phyloP scores from a whole-genome alignment of 2,797 vertebrate species.

The Ptychobarbus kaznakovi region DNA sequence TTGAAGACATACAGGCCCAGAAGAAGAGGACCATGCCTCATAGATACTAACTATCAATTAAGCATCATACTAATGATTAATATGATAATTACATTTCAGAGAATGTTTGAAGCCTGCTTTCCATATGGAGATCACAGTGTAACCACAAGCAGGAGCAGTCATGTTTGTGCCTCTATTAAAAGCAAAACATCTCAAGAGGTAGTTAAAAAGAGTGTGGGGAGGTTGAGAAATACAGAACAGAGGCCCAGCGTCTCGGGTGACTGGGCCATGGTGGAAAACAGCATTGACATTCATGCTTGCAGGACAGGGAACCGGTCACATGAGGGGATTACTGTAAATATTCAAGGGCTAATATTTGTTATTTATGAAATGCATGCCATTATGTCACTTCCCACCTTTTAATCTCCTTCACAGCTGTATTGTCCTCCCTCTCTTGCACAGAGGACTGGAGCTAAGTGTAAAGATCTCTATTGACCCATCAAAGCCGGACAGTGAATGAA shows the following conservation, averaged over 20 bases:
- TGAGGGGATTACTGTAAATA: slow-evolving; percentile 32
- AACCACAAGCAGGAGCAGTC: slow-evolving; percentile 7
- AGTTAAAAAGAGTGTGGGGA: slow-evolving; percentile 1
- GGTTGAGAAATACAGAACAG: slow-evolving; percentile 32
- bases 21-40: background rate
- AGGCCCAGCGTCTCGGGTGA: slow-evolving; percentile 17
- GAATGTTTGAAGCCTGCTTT: background rate
- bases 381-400: slow-evolving; percentile 10
- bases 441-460: slow-evolving; percentile 27
- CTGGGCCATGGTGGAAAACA: slow-evolving; percentile 13
- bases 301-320: slow-evolving; percentile 9
- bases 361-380: background rate
- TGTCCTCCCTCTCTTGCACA: background rate
- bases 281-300: slow-evolving; percentile 16
- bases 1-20: background rate
- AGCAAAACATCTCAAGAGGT: slow-evolving; percentile 53
- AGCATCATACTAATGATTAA: slow-evolving; percentile 31
- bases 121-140: slow-evolving; percentile 9
- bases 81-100: background rate
- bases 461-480: slow-evolving; percentile 39
- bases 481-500: slow-evolving; percentile 47
- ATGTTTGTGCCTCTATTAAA: slow-evolving; percentile 50
- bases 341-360: slow-evolving; percentile 8
- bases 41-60: slow-evolving; percentile 71
- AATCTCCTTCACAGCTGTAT: background rate